phyloP scores from a whole-genome alignment of 2,113 vertebrate genomes.

The Malaclemys terrapin region DNA sequence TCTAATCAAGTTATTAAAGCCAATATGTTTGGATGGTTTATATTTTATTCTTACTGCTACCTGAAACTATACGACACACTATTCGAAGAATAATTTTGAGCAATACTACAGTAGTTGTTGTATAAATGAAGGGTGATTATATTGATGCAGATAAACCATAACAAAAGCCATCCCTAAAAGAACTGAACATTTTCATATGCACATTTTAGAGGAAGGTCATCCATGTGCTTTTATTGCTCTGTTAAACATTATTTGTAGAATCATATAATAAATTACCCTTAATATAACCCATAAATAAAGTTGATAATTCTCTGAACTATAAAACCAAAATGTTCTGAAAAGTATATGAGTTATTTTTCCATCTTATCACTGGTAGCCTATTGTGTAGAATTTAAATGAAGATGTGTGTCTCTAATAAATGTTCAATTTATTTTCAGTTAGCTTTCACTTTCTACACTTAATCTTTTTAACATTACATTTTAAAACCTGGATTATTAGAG shows the following conservation, averaged over 20 bases:
- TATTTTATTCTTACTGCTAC: not conserved
- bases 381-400: constrained; percentile 34
- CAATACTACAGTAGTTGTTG: not conserved
- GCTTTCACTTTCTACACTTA: constrained; percentile 27
- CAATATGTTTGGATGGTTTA: not conserved
- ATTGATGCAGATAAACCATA: not conserved
- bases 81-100: not conserved
- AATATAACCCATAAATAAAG: constrained; percentile 56
- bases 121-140: not conserved
- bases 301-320: constrained; percentile 51
- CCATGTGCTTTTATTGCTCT: constrained; percentile 39
- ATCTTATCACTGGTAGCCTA: not conserved
- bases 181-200: constrained; percentile 6
- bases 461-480: constrained; percentile 13
- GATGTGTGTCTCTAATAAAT: constrained; percentile 26
- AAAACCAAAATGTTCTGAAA: constrained; percentile 61
- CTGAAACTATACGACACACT: not conserved
- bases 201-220: constrained; percentile 47
- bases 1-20: not conserved
- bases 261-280: constrained; percentile 56
- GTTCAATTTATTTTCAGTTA: constrained; percentile 35
- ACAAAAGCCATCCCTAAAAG: not conserved
- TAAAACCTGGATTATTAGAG: not conserved
- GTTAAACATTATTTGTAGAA: constrained; percentile 53
- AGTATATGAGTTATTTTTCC: constrained; percentile 45